phyloP scores from a whole-genome alignment of 2,113 vertebrate genomes.

The Pristiophorus japonicus region DNA sequence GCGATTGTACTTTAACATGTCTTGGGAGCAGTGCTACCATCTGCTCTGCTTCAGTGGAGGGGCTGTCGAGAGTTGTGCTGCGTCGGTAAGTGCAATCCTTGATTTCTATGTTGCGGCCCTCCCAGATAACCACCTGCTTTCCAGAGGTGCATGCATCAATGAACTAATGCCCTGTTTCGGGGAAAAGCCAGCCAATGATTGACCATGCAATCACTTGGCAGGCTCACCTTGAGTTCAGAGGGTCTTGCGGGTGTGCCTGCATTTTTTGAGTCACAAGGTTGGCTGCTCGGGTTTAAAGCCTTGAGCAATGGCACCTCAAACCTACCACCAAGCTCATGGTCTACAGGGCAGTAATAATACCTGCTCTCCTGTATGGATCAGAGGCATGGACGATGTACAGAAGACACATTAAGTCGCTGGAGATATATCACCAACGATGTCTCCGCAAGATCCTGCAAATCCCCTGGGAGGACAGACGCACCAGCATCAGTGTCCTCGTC shows the following conservation, averaged over 20 bases:
- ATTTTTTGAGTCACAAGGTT: neutral
- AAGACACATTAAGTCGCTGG: too few species aligned
- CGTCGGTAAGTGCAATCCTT: neutral
- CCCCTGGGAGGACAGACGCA: too few species aligned
- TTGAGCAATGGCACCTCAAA: neutral
- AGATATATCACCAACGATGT: too few species aligned
- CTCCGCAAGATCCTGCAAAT: too few species aligned
- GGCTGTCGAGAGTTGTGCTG: neutral
- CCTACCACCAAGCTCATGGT: too few species aligned
- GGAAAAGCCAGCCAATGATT: neutral
- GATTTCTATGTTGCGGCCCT: neutral
- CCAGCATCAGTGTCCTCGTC: too few species aligned
- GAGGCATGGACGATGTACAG: too few species aligned
- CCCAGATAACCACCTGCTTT: neutral
- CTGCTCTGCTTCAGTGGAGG: neutral
- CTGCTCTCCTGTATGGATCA: too few species aligned
- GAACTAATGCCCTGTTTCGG: neutral
- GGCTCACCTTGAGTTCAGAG: neutral
- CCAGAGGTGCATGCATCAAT: neutral
- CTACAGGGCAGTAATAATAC: too few species aligned
- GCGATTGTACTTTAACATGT: neutral
- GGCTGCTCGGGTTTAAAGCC: neutral
- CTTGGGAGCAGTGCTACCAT: neutral
- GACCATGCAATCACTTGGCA: neutral
- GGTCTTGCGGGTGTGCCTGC: neutral